Evolutionary conservation across 1,140 invertebrate species (phyloP).

Genomic region (Aphaenogaster ashmeadi): DNA sequence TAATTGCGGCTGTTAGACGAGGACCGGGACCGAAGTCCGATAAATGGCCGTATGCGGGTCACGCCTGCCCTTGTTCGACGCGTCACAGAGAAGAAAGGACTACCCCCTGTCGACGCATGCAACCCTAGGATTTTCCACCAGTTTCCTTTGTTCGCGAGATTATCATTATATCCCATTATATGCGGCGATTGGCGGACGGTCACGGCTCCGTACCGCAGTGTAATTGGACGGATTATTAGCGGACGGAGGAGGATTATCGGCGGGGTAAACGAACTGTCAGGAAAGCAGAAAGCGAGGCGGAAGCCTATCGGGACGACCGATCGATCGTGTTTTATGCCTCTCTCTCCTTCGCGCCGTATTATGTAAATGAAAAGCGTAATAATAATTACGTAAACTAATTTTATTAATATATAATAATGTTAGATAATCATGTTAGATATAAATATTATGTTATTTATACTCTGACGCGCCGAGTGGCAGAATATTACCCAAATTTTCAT

Average conservation of each 20-base stretch:
- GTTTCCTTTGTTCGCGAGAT: conserved; percentile 86
- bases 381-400: too few species aligned
- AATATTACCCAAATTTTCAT: background rate
- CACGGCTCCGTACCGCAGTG: conserved; percentile 29
- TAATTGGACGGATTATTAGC: conserved; percentile 68
- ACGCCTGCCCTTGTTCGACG: conserved; percentile 72
- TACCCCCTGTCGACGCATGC: conserved; percentile 82
- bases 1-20: background rate
- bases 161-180: conserved; percentile 85
- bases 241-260: conserved; percentile 80
- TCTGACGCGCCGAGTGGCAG: background rate
- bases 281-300: conserved; percentile 75
- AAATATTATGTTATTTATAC: background rate
- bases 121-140: conserved; percentile 84
- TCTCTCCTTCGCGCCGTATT: background rate
- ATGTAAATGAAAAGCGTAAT: background rate
- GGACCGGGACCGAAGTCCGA: background rate
- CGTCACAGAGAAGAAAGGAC: conserved; percentile 70
- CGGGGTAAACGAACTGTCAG: conserved; percentile 80
- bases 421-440: background rate
- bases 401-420: too few species aligned
- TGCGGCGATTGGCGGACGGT: conserved; percentile 68
- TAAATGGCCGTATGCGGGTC: conserved; percentile 13
- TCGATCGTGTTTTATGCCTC: conserved; percentile 8
- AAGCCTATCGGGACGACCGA: conserved; percentile 46